Conservation (phyloP, 30 jellyfish, hydroid and myxozoan genomes). For the Rhopilema esculentum region DNA sequence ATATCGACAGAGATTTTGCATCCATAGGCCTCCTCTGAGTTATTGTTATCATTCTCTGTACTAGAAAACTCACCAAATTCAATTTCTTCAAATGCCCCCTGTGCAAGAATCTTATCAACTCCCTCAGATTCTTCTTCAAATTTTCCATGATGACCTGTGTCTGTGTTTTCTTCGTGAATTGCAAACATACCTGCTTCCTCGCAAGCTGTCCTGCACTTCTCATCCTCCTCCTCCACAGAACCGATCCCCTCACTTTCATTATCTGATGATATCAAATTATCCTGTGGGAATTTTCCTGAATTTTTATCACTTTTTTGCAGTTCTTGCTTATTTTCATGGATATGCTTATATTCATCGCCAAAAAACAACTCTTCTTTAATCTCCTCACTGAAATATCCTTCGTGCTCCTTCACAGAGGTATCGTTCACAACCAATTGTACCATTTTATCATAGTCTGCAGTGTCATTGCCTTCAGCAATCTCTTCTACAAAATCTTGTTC, state of each 20-base stretch:
- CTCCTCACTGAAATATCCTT: background rate
- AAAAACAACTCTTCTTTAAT: background rate
- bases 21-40: too few relatives aligned
- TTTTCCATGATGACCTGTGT: background rate
- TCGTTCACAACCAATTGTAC: background rate
- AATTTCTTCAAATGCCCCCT: too few relatives aligned
- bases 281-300: too few relatives aligned
- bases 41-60: background rate
- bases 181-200: background rate
- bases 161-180: background rate
- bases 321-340: background rate
- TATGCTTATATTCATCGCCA: background rate
- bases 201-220: too few relatives aligned
- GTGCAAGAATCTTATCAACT: background rate
- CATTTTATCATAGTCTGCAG: background rate
- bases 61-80: too few relatives aligned
- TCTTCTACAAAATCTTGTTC: background rate
- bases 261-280: too few relatives aligned
- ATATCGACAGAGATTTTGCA: background rate
- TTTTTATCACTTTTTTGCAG: too few relatives aligned
- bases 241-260: too few relatives aligned
- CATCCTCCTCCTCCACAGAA: too few relatives aligned
- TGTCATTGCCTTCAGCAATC: background rate
- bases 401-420: too few relatives aligned
- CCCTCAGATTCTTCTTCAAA: background rate